phyloP scores from a whole-genome alignment of 2,113 vertebrate genomes.

The Pseudopipra pipra region DNA sequence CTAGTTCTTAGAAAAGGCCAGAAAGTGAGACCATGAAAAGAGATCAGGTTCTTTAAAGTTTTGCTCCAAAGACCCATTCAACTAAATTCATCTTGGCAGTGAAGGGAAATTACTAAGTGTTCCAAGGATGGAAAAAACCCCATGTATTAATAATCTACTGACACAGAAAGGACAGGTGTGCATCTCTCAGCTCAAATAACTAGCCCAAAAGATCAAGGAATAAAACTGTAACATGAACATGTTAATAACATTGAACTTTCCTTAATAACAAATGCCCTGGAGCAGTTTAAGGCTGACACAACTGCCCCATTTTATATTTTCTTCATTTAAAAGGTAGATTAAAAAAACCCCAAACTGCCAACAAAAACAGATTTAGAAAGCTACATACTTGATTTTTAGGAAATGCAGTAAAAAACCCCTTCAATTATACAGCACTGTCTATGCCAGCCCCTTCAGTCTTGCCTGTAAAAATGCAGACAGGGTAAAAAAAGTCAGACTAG shows the following conservation, averaged over 20 bases:
- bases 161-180: slow-evolving; percentile 46
- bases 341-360: neutral
- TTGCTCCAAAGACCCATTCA: neutral
- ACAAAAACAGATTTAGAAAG: neutral
- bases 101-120: neutral
- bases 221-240: neutral
- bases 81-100: neutral
- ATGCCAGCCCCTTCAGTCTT: neutral
- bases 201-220: slow-evolving; percentile 32
- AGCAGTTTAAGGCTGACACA: neutral
- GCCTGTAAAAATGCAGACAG: neutral
- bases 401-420: neutral
- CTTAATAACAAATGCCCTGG: slow-evolving; percentile 18
- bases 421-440: neutral
- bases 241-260: neutral
- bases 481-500: neutral
- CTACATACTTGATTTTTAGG: neutral
- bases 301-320: neutral
- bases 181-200: neutral
- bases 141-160: neutral
- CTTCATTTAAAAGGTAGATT: neutral
- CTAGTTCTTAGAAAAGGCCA: neutral
- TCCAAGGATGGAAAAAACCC: neutral
- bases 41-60: neutral
- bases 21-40: neutral